Evolutionary conservation across 2,113 vertebrate species (phyloP), one percentile per base, ranked within the genome.

Genomic region (Grallaria varia): DNA sequence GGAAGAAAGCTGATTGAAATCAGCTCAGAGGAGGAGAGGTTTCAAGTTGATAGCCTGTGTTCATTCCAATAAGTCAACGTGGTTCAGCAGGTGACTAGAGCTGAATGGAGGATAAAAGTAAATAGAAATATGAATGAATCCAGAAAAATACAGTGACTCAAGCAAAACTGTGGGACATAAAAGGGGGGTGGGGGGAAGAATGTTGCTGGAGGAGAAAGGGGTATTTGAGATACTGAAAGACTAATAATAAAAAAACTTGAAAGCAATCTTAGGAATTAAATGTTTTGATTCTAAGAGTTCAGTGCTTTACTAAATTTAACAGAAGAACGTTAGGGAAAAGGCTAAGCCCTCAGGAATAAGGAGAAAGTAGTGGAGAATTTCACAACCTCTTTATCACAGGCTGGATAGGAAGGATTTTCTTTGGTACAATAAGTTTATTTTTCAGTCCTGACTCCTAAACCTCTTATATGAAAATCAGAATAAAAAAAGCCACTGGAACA

Each of bases 111-210:
- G 45, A 47, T 86, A 90, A 88, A 45, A 67, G 13, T 8, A 50
- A 55, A 31, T 22, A 85, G 83, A 75, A 90, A 66, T 18, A 50
- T 28, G 50, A 78, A 42, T 28, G 39, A 75, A 87, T n/a, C 11
- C 24, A 44, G 33, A 5, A 52, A 39, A 47, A 86, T 73, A 25
- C 1, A 37, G 31, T 20, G 33, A 40, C 56, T 53, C 53, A 72
- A 62, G 11, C 14, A 82, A 86, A 87, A 74, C 9, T 49, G 23
- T 84, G 47, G 5, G 77, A 73, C 3, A 14, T 20, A 60, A 84
- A 50, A 14, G 5, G 3, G 3, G 2, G 2, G 2, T 12, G 10
- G 3, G 1, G 7, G n/a, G n/a, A n/a, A n/a, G n/a, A 2, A 22
- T 80, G 18, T 42, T 84, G 33, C 17, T 37, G 31, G 25, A 75